Base-by-base conservation (phyloP, 2,797 vertebrate species). In the Cossypha niveicapilla region DNA sequence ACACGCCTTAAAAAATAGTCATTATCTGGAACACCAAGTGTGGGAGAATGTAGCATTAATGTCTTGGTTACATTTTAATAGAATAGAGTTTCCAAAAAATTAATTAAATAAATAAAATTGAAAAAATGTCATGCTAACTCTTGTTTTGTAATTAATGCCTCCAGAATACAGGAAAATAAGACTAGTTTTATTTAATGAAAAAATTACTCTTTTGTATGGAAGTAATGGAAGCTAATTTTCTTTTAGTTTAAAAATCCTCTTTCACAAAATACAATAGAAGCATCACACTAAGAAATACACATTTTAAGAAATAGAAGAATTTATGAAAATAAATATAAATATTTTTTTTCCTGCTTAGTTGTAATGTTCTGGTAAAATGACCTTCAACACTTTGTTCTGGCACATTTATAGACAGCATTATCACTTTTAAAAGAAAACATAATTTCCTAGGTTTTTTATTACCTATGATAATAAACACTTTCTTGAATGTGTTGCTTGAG, bases 391-490 rank as follows among this genome's bases (percentile, higher is more conserved):
- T 78, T 85, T 86, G 61, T 80, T 80, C 83, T 86, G 88, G 60
- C 87, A 91, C 60, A 27, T 93, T 94, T 96, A 86, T 90, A 70
- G 86, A 65, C 82, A 68, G 45, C 34, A n/a, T 87, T 84, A 86
- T 91, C 85, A 78, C 81, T 87, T 96, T 83, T 81, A 83, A 94
- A 96, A 96, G 87, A 93, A 88, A 94, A 25, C 68, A 60, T 93
- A 41, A 68, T 92, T 93, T 94, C 83, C 77, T 91, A 76, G 42
- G 50, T 79, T 92, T 85, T 96, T 91, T 92, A 89, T 82, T 92
- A 72, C 87, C 78, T 92, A 67, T 71, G 53, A 96, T 95, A 87
- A 86, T 82, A 90, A 96, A 91, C 81, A 30, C 79, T 94, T 93
- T 28, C 57, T 65, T 80, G 68, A 68, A 70, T 44, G 63, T 84